phyloP scores from a whole-genome alignment of 2,113 vertebrate genomes.

The Notothenia coriiceps region DNA sequence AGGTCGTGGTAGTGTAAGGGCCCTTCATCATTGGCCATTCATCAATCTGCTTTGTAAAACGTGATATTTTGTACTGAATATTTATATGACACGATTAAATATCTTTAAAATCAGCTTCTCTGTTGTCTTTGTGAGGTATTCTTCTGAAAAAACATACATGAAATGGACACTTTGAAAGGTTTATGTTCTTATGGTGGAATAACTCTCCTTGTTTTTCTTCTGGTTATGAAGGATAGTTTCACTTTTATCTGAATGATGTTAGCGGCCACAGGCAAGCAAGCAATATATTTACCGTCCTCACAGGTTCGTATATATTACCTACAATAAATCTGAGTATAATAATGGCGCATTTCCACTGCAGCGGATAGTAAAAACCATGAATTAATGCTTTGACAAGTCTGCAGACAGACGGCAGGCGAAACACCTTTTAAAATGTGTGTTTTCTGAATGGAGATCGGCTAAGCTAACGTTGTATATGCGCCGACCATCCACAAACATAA shows the following conservation, averaged over 20 bases:
- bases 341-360: too few species aligned
- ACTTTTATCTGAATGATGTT: constrained; percentile 20
- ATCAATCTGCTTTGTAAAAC: constrained; percentile 92
- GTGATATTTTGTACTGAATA: constrained; percentile 98
- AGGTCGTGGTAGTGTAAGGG: constrained; percentile 86
- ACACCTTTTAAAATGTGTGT: too few species aligned
- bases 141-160: not conserved
- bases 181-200: not conserved
- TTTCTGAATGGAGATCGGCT: too few species aligned
- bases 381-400: too few species aligned
- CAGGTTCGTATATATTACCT: constrained; percentile 46
- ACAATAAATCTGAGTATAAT: constrained; percentile 30
- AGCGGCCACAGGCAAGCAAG: constrained; percentile 31
- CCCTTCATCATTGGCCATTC: constrained; percentile 80
- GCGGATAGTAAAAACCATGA: too few species aligned
- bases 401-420: too few species aligned
- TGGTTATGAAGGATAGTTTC: not conserved
- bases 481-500: too few species aligned
- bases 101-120: constrained; percentile 72
- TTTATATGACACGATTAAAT: constrained; percentile 97
- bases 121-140: not conserved
- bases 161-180: not conserved
- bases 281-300: constrained; percentile 2
- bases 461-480: too few species aligned
- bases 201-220: not conserved